phyloP scores from a whole-genome alignment of 2,888 invertebrate species.

The Pilophorus perplexus region DNA sequence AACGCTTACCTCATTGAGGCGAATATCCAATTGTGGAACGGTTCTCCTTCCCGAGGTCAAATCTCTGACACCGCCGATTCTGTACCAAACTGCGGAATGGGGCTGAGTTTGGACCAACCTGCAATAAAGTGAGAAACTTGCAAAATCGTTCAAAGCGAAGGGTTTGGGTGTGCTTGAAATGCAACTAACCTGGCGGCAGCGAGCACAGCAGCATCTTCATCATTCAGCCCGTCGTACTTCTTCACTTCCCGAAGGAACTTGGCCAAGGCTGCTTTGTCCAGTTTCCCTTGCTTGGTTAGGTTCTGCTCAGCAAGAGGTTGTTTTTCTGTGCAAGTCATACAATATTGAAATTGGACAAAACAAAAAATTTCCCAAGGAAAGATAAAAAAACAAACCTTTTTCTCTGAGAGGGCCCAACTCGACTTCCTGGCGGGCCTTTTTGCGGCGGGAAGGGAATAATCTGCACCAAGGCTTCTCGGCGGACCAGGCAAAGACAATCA shows the following conservation, averaged over 20 bases:
- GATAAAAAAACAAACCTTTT: slow-evolving; percentile 15
- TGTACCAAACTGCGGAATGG: slow-evolving; percentile 60
- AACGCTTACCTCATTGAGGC: slow-evolving; percentile 57
- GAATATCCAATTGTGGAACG: slow-evolving; percentile 54
- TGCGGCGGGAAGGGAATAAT: slow-evolving; percentile 51
- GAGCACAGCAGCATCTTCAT: slow-evolving; percentile 57
- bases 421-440: slow-evolving; percentile 52
- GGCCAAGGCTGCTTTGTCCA: slow-evolving; percentile 54
- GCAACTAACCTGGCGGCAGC: slow-evolving; percentile 55
- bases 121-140: slow-evolving; percentile 2
- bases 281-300: too few species aligned
- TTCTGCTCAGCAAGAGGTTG: too few species aligned
- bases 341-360: too few species aligned
- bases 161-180: background rate
- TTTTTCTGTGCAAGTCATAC: too few species aligned
- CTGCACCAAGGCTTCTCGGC: slow-evolving; percentile 56
- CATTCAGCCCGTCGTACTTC: slow-evolving; percentile 55
- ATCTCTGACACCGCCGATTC: slow-evolving; percentile 58
- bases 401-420: slow-evolving; percentile 52
- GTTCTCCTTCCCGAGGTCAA: slow-evolving; percentile 56
- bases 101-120: slow-evolving; percentile 55
- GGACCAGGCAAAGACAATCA: slow-evolving; percentile 58
- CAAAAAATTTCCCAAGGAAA: too few species aligned
- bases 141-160: background rate
- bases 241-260: slow-evolving; percentile 56